Conservation (phyloP, 2,888 invertebrate species). For the Drosophila diplacantha region DNA sequence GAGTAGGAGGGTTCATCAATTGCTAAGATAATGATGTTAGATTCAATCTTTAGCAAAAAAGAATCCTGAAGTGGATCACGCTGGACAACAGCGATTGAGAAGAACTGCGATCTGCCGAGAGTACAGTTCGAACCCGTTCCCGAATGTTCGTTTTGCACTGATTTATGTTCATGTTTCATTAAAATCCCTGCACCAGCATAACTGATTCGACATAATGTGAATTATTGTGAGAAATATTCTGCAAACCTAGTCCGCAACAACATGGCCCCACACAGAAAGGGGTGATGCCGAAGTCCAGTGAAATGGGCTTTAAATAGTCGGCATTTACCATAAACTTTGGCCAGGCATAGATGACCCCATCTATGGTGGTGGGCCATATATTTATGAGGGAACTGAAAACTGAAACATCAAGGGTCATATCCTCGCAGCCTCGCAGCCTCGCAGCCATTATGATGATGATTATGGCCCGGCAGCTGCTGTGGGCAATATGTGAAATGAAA, state of each 20-base stretch:
- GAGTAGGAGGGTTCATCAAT: no score
- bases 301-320: conserved; percentile 21
- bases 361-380: conserved; percentile 9
- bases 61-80: no score
- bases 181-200: neutral
- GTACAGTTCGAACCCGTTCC: no score
- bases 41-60: no score
- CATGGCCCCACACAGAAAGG: neutral
- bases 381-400: conserved; percentile 22
- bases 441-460: conserved; percentile 37
- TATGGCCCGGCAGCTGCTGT: conserved; percentile 33
- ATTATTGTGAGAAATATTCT: neutral
- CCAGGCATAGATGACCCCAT: conserved; percentile 9
- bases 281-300: neutral
- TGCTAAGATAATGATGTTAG: no score
- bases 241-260: neutral
- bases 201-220: neutral
- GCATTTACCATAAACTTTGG: conserved; percentile 28
- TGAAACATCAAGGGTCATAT: conserved; percentile 20
- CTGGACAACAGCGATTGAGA: no score
- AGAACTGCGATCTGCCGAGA: no score
- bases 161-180: conserved; percentile 5
- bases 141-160: neutral
- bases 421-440: conserved; percentile 1
- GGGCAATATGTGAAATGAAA: conserved; percentile 42